Evolutionary conservation across 2,113 vertebrate species (phyloP), one percentile per base, ranked within the genome.

Genomic region (Aspidoscelis tigris): DNA sequence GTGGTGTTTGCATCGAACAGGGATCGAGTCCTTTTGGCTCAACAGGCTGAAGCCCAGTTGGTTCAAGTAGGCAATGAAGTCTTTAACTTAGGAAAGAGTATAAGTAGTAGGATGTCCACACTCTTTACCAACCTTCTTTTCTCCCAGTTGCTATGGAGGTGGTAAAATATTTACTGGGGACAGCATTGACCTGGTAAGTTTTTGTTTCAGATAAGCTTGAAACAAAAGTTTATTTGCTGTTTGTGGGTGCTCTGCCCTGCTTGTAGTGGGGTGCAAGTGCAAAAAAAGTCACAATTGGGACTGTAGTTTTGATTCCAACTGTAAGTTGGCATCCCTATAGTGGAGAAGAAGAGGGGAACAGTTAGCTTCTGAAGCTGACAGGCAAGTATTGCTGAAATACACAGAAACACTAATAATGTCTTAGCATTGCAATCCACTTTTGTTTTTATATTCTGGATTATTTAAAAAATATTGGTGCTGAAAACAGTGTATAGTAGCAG

Each of bases 51-150:
- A 70, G 74, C 41, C 18, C 77, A 6, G 47, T 7, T 43, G 26
- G 44, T 14, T 82, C 72, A 11, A 85, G 61, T 39, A 26, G 66
- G 1, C 58, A 44, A 82, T 84, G 75, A 68, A 88, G 47, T 66
- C 44, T 50, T 66, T 22, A 76, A 16, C 47, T 68, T 66, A 43
- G 43, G 61, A 66, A n/a, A 53, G 9, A 9, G 8, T 50, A 50
- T 50, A 50, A 9, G 47, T 50, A 50, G 47, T 9, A 50, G 8
- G 47, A 6, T 50, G 47, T 50, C 47, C 47, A 5, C 8, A 50
- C 47, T 50, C 47, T 9, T 9, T 50, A 6, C 47, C 47, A 6
- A 50, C 47, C 47, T 50, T 50, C 47, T 50, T 50, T 50, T 9
- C 8, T 9, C 47, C 47, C 47, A 50, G 47, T 50, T 50, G 47